These are phyloP conservation scores for Phalacrocorax carbo DNA, from an alignment of 2,113 vertebrate species.

Conservation along the genomic window DNA sequence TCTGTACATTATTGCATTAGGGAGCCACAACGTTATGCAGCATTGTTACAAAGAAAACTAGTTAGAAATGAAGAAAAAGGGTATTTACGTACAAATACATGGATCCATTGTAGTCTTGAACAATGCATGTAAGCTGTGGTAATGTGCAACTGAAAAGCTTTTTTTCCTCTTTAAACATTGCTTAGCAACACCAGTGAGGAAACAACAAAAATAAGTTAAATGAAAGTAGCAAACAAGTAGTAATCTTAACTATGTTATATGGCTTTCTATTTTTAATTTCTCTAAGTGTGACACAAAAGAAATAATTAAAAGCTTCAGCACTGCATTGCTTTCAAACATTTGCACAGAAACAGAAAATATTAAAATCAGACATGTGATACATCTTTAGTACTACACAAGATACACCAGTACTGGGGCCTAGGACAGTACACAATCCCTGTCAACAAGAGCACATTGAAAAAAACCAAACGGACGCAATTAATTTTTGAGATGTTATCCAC, in stretches of 20 bases:
- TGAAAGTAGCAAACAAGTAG: constrained; percentile 72
- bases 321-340: constrained; percentile 75
- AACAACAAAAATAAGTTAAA: constrained; percentile 79
- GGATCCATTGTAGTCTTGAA: constrained; percentile 64
- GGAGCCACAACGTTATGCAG: constrained; percentile 81
- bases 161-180: constrained; percentile 65
- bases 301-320: constrained; percentile 70
- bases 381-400: constrained; percentile 79
- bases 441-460: constrained; percentile 71
- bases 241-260: constrained; percentile 78
- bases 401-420: constrained; percentile 78
- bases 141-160: constrained; percentile 71
- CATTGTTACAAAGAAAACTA: constrained; percentile 77
- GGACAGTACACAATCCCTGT: constrained; percentile 80
- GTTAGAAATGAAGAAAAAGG: constrained; percentile 67
- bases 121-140: constrained; percentile 61
- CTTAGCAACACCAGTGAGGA: constrained; percentile 69
- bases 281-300: constrained; percentile 72
- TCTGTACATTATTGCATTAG: constrained; percentile 95
- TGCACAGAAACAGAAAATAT: constrained; percentile 75
- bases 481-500: constrained; percentile 66
- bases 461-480: constrained; percentile 37
- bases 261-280: constrained; percentile 81
- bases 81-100: constrained; percentile 71
- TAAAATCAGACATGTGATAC: constrained; percentile 72